A percentile compares a stretch with the other conserved stretches of the same genome.
phyloP scores from a whole-genome alignment of 2,888 invertebrate genomes.

The Cerastoderma edule region DNA sequence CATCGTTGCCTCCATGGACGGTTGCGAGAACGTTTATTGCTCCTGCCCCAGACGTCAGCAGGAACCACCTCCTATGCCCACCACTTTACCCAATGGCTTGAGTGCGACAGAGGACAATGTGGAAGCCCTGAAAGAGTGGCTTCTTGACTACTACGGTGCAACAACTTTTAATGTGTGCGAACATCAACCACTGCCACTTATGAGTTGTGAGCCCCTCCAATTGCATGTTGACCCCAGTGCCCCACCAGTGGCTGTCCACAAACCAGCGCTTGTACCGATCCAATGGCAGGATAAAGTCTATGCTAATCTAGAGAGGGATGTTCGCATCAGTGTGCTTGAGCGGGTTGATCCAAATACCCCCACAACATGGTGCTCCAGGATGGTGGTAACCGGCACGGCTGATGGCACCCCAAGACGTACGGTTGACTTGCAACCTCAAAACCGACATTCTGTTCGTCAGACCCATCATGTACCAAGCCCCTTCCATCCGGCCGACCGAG shows the following conservation, averaged over 20 bases:
- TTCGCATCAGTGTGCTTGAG: conserved; percentile 47
- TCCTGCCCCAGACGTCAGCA: conserved; percentile 37
- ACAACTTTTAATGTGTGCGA: conserved; percentile 42
- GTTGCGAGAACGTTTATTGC: conserved; percentile 16
- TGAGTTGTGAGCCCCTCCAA: conserved; percentile 53
- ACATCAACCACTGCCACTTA: conserved; percentile 53
- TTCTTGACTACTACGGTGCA: conserved; percentile 43
- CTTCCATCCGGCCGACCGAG: conserved; percentile 45
- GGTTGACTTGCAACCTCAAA: conserved; percentile 40
- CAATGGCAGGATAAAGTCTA: conserved; percentile 47
- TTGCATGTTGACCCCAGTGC: conserved; percentile 51
- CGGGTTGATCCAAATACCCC: conserved; percentile 33
- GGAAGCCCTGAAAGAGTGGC: conserved; percentile 34
- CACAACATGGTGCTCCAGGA: conserved; percentile 43
- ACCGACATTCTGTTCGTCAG: conserved; percentile 39
- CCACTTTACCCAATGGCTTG: conserved; percentile 35
- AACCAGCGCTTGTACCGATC: conserved; percentile 41
- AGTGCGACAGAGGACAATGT: conserved; percentile 39
- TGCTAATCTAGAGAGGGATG: conserved; percentile 43
- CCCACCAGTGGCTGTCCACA: conserved; percentile 46
- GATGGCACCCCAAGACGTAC: conserved; percentile 36
- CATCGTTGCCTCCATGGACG: no score
- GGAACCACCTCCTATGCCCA: conserved; percentile 27
- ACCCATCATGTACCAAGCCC: conserved; percentile 58
- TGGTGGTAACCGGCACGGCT: conserved; percentile 36